A percentile compares a stretch with the other conserved stretches of the same genome.
phyloP scores from a whole-genome alignment of 2,888 invertebrate genomes.

The Slavum lentiscoides region DNA sequence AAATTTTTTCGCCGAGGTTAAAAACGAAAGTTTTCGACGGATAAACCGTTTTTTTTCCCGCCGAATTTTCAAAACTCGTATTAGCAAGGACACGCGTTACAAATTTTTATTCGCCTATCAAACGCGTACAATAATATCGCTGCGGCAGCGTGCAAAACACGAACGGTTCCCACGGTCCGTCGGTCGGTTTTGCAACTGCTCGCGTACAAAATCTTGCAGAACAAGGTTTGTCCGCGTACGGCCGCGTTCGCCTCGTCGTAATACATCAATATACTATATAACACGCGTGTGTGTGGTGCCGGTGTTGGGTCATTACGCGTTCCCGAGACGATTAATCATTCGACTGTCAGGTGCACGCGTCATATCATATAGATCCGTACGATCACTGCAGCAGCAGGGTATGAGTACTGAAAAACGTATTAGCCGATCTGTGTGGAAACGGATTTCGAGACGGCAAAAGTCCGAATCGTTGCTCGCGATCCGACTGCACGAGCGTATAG shows the following conservation, averaged over 20 bases:
- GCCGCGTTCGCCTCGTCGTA: slow-evolving; percentile 36
- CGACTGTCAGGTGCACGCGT: neutral
- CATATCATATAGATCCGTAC: no score
- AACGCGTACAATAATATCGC: neutral
- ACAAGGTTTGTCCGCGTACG: slow-evolving; percentile 31
- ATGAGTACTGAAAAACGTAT: no score
- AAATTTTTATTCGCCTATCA: slow-evolving; percentile 18
- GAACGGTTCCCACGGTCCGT: slow-evolving; percentile 48
- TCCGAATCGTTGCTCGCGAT: no score
- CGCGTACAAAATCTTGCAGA: slow-evolving; percentile 34
- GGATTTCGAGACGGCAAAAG: no score
- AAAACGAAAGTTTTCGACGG: slow-evolving; percentile 25
- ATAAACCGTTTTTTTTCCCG: neutral
- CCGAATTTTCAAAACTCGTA: neutral
- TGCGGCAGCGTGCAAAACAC: neutral
- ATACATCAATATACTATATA: no score
- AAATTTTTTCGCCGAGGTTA: no score
- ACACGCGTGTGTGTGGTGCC: neutral
- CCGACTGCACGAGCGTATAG: no score
- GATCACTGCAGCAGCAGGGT: no score
- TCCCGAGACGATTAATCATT: slow-evolving; percentile 45
- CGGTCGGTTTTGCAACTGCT: slow-evolving; percentile 36
- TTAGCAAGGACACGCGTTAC: neutral
- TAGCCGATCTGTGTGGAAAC: no score
- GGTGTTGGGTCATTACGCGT: slow-evolving; percentile 40